A percentile compares a stretch with the other conserved stretches of the same genome.
phyloP scores from a whole-genome alignment of 2,113 vertebrate genomes.

The Formicarius rufipectus region DNA sequence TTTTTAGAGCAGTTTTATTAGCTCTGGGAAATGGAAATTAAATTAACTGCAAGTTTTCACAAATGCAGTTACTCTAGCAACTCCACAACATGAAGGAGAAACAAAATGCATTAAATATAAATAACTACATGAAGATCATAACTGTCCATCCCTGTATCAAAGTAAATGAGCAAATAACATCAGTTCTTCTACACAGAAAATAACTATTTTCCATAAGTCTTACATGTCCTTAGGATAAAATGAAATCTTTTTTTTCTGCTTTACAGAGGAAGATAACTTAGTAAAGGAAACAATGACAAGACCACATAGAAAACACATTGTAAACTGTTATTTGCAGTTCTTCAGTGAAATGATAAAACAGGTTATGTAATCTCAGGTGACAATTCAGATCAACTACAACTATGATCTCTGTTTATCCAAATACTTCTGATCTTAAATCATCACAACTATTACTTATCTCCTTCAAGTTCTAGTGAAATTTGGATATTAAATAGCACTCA shows the following conservation, averaged over 20 bases:
- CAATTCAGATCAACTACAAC: conserved; percentile 40
- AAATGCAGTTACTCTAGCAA: conserved; percentile 52
- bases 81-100: conserved; percentile 33
- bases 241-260: neutral
- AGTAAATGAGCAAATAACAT: neutral
- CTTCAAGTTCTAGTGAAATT: conserved; percentile 29
- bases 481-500: conserved; percentile 12
- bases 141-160: neutral
- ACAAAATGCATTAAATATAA: conserved; percentile 50
- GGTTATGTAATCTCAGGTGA: conserved; percentile 24
- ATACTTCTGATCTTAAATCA: conserved; percentile 35
- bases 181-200: neutral
- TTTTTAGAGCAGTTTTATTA: conserved; percentile 43
- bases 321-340: neutral
- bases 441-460: neutral
- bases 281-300: conserved; percentile 6
- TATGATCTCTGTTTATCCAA: conserved; percentile 11
- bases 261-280: neutral
- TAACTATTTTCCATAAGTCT: conserved; percentile 20
- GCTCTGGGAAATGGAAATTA: conserved; percentile 32
- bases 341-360: conserved; percentile 13
- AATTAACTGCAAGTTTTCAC: conserved; percentile 19
- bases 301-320: neutral
- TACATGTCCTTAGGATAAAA: neutral
- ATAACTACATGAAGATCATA: neutral